Conservation (phyloP, 2,113 vertebrate species). For the Odontesthes bonariensis region DNA sequence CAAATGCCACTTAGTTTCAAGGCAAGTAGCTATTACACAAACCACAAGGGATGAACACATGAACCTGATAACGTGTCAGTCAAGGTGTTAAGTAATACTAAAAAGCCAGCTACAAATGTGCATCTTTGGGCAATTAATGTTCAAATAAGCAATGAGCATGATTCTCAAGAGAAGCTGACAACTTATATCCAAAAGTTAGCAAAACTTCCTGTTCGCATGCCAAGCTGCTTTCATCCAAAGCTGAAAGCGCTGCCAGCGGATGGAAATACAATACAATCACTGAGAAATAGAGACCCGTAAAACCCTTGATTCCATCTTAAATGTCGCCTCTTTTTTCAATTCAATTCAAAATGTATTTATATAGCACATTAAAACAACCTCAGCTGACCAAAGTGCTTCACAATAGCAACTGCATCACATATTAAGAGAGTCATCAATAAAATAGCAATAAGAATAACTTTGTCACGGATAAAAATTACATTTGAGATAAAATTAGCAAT, state of each 20-base stretch:
- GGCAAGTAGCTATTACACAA: slow-evolving; percentile 31
- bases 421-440: too few relatives aligned
- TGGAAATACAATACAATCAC: not conserved
- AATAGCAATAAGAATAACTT: too few relatives aligned
- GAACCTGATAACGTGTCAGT: not conserved
- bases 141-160: not conserved
- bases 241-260: not conserved
- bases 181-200: not conserved
- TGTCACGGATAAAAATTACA: too few relatives aligned
- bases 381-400: too few relatives aligned
- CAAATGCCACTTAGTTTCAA: slow-evolving; percentile 9
- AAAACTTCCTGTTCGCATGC: not conserved
- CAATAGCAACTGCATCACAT: too few relatives aligned
- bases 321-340: too few relatives aligned
- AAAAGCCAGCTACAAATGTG: not conserved
- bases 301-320: too few relatives aligned
- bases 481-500: too few relatives aligned
- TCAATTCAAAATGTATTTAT: too few relatives aligned
- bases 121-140: too few relatives aligned
- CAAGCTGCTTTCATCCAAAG: slow-evolving; percentile 5
- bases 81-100: not conserved
- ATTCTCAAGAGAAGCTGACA: not conserved
- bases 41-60: not conserved
- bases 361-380: too few relatives aligned
- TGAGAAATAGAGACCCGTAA: too few relatives aligned